Base-by-base conservation (phyloP, 2,113 vertebrate species). In the Trinectes maculatus region DNA sequence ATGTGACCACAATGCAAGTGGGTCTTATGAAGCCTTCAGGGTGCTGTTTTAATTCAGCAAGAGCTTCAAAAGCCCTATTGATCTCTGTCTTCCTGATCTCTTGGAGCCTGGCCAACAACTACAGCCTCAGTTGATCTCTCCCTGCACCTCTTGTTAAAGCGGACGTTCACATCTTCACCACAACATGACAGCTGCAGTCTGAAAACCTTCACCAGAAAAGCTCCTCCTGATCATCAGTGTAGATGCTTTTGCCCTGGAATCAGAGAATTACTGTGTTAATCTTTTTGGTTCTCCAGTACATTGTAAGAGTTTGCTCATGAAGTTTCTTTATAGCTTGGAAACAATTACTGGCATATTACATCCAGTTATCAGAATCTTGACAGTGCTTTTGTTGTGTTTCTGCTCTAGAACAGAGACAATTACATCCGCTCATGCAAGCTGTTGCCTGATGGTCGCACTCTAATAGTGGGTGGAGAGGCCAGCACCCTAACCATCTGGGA, bases 401-500 rank as follows among this genome's bases (percentile, higher is more conserved):
- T 47, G 6, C 78, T 89, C 51, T 91, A 98, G 97, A 98, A 98
- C 92, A 87, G 97, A 58, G 97, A 98, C 89, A 98, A 99, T 91
- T 99, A 99, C 88, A 99, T 98, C 91, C 96, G 97, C 60, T 99
- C 97, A 16, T 99, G 97, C 91, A 99, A 99, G 80, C 95, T 99
- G 78, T 91, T 99, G 43, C 96, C 97, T 0, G 97, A 99, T 0
- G 97, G 96, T 22, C 96, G 96, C 86, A 99, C 95, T 26, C 95
- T 99, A 34, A 99, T 99, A 2, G 96, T 98, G 74, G 97, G 97
- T 0, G 97, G 97, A 0, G 97, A 99, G 90, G 97, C 97, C 80
- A 98, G 96, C 92, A 99, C 97, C 0, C 87, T 98, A 62, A 95
- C 97, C 92, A 99, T 99, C 92, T 98, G 97, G 97, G 97, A 99